Conservation (phyloP, 2,113 vertebrate genomes). For the Dipodomys ordii region DNA sequence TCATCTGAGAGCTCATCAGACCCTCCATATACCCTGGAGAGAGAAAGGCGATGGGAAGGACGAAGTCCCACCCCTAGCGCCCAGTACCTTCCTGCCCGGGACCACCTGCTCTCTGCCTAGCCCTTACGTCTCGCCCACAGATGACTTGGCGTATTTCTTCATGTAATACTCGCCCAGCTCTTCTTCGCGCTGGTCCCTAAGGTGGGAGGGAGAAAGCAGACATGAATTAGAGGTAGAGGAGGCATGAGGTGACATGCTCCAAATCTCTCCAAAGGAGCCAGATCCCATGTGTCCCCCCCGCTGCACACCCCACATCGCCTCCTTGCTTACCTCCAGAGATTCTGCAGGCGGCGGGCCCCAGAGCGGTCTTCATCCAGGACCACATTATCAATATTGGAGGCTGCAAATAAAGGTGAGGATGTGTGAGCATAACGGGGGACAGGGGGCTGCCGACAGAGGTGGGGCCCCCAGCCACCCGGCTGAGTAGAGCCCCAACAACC, state of each 20-base stretch:
- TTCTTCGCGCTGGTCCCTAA: conserved; percentile 95
- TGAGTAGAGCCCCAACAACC: not conserved
- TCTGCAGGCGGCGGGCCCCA: conserved; percentile 94
- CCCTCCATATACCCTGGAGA: conserved; percentile 90
- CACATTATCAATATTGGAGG: conserved; percentile 93
- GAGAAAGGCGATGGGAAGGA: not conserved
- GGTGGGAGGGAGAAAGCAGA: not conserved
- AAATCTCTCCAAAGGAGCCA: not conserved
- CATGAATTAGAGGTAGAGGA: not conserved
- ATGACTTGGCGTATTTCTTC: conserved; percentile 96
- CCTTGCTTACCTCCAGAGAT: conserved; percentile 92
- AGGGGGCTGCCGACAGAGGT: not conserved
- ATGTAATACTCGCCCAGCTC: conserved; percentile 97
- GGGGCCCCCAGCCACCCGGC: not conserved
- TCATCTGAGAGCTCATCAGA: conserved; percentile 96
- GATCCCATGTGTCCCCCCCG: not conserved
- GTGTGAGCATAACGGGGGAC: not conserved
- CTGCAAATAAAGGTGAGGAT: conserved; percentile 63
- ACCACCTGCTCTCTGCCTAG: not conserved
- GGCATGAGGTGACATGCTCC: not conserved
- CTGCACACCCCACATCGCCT: too few species aligned
- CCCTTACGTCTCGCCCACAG: conserved; percentile 93
- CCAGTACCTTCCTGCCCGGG: rapidly evolving
- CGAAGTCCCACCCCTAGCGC: too few species aligned
- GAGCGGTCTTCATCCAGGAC: conserved; percentile 95